Evolutionary conservation across 1,140 invertebrate genomes (phyloP), one percentile per base, ranked within the genome.

Genomic region (Ectropis grisescens): DNA sequence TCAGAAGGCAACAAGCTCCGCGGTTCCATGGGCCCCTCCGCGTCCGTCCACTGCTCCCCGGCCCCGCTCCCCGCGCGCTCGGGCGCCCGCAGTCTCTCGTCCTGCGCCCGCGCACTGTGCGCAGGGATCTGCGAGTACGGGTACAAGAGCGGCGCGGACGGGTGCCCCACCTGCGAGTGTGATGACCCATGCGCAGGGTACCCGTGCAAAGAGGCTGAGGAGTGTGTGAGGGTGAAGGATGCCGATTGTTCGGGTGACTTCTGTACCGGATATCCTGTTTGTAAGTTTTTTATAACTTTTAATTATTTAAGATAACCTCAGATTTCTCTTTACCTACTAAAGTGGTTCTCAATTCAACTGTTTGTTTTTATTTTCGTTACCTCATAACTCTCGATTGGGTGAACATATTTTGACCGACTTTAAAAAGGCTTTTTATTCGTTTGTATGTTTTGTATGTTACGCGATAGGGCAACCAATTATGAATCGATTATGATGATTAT

Each of bases 71-170:
- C 56, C 42, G 83, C 60, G 12, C 51, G 71, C 45, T 60, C 58
- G 6, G 78, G 79, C 22, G 83, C 54, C 11, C 48, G 84, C 48
- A 51, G 79, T 65, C 53, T 69, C 54, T 72, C 28, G 50, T 79
- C 47, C 57, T 89, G 61, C 40, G 62, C 50, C 26, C 67, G 79
- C 9, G 84, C 88, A 1, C 85, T 89, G 12, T 94, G 92, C 53
- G 89, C 91, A 0, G 89, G 91, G 6, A 86, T 92, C 14, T 95
- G 93, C 54, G 91, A 93, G 58, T 94, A 93, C 58, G 93, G 93
- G 1, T 94, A 92, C 58, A 90, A 90, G 64, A 85, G 85, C 3
- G 91, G 92, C 30, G 82, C 84, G n/a, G 85, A 89, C 47, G 92
- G 91, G 2, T 95, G 93, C 58, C 87, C 90, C 2, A 92, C 88